Conservation (phyloP, 2,888 invertebrate genomes). For the Baccha elongata region DNA sequence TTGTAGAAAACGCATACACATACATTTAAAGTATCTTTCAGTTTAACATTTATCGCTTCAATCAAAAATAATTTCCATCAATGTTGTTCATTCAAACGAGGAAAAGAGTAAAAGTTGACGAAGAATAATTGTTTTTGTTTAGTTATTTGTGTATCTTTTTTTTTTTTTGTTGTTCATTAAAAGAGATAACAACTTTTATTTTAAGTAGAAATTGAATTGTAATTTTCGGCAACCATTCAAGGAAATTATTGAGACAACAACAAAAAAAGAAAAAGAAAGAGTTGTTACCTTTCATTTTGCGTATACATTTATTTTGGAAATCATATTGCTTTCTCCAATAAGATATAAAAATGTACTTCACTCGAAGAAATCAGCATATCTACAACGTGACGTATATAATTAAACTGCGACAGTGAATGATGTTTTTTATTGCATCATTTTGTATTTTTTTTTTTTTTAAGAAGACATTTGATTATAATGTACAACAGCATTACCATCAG, state of each 20-base stretch:
- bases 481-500: slow-evolving; percentile 30
- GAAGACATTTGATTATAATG: slow-evolving; percentile 36
- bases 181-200: slow-evolving; percentile 47
- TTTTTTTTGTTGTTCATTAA: slow-evolving; percentile 15
- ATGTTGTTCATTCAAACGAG: slow-evolving; percentile 49
- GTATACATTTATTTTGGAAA: slow-evolving; percentile 45
- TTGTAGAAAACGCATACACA: too few relatives aligned
- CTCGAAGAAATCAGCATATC: neutral
- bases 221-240: slow-evolving; percentile 64
- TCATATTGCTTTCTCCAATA: slow-evolving; percentile 57
- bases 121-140: slow-evolving; percentile 5
- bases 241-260: slow-evolving; percentile 1
- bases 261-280: slow-evolving; percentile 50
- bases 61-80: slow-evolving; percentile 58
- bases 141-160: slow-evolving; percentile 33
- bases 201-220: slow-evolving; percentile 59
- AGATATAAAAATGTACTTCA: slow-evolving; percentile 5
- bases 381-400: slow-evolving; percentile 10
- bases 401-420: slow-evolving; percentile 35
- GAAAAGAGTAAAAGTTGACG: slow-evolving; percentile 63
- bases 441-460: slow-evolving; percentile 20
- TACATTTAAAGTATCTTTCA: too few relatives aligned
- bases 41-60: neutral
- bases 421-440: slow-evolving; percentile 21
- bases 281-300: slow-evolving; percentile 46